Evolutionary conservation across 2,113 vertebrate species (phyloP).

Genomic region (Gymnogyps californianus): DNA sequence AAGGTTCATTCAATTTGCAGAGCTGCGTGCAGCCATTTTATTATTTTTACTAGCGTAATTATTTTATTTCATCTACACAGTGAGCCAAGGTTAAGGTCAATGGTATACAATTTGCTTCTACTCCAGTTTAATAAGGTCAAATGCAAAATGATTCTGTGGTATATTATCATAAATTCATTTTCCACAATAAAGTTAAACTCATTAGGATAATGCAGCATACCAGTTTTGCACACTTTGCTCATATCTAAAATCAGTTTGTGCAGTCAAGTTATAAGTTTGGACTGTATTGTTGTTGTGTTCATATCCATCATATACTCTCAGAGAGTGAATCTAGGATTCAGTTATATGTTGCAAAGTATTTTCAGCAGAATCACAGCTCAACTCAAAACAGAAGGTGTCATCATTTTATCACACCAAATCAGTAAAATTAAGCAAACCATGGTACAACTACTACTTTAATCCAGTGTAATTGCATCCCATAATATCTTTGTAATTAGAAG

Average conservation of each 20-base stretch:
- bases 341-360: neutral
- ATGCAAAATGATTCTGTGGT: neutral
- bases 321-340: neutral
- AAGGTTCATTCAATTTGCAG: conserved; percentile 53
- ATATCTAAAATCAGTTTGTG: neutral
- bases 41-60: conserved; percentile 51
- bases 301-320: neutral
- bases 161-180: conserved; percentile 47
- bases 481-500: neutral
- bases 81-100: conserved; percentile 54
- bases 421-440: neutral
- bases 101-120: conserved; percentile 50
- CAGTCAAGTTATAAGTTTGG: neutral
- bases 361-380: neutral
- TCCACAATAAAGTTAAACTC: neutral
- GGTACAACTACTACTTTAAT: neutral
- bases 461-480: neutral
- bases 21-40: conserved; percentile 16
- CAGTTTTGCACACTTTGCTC: neutral
- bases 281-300: neutral
- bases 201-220: neutral
- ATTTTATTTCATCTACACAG: conserved; percentile 37
- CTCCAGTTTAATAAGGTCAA: conserved; percentile 43
- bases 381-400: neutral
- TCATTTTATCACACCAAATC: neutral